Conservation (phyloP, 1,140 invertebrate genomes). For the Brachionus rotundiformis region DNA sequence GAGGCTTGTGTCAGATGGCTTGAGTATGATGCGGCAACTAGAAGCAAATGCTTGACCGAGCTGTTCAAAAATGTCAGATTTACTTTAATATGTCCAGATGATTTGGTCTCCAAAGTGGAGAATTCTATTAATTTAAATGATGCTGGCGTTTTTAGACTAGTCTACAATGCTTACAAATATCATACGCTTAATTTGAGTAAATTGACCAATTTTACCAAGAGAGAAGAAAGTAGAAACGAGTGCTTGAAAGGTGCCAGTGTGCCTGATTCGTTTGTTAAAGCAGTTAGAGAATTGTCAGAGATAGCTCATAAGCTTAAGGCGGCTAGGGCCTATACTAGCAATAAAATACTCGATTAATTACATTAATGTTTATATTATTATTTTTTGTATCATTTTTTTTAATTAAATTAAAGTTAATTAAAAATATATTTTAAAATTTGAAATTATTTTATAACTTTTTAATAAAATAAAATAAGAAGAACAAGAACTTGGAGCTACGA, state of each 20-base stretch:
- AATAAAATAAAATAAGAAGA: too few relatives aligned
- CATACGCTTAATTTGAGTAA: constrained; percentile 10
- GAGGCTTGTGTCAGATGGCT: constrained; percentile 53
- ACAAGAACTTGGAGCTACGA: too few relatives aligned
- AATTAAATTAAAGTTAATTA: not conserved
- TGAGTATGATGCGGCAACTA: constrained; percentile 44
- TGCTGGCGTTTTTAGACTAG: not conserved
- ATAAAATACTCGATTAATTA: constrained; percentile 25
- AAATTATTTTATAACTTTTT: too few relatives aligned
- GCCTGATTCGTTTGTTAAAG: constrained; percentile 34
- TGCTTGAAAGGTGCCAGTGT: constrained; percentile 37
- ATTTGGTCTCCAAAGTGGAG: constrained; percentile 53
- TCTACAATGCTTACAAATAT: constrained; percentile 25
- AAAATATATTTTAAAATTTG: not conserved
- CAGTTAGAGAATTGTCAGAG: constrained; percentile 3
- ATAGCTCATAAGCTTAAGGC: constrained; percentile 34
- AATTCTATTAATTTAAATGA: not conserved
- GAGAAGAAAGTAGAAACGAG: constrained; percentile 27
- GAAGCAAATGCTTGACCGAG: constrained; percentile 10
- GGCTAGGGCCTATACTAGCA: constrained; percentile 21
- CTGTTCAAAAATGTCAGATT: constrained; percentile 52
- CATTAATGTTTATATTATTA: not conserved
- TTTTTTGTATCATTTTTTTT: not conserved
- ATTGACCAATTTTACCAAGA: not conserved
- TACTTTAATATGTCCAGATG: constrained; percentile 52